A percentile compares a stretch with the other conserved stretches of the same genome.
Conservation (phyloP, 2,113 vertebrate genomes). For the Sander lucioperca region DNA sequence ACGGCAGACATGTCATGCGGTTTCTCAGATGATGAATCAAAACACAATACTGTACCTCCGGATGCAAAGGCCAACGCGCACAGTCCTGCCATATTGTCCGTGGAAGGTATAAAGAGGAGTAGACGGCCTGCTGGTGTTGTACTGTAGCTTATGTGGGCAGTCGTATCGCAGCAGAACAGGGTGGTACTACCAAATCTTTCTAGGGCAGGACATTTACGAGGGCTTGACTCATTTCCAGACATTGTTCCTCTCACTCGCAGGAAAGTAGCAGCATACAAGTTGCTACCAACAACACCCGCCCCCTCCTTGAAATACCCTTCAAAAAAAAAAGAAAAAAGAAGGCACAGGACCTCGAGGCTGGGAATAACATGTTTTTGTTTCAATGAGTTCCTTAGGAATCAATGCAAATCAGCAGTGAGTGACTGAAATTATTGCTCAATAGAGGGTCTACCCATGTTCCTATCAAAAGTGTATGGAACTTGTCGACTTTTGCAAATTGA, state of each 20-base stretch:
- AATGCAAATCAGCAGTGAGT: background rate
- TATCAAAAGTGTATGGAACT: background rate
- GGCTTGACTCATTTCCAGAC: constrained; percentile 81
- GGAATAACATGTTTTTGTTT: background rate
- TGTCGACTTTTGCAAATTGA: background rate
- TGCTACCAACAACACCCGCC: constrained; percentile 43
- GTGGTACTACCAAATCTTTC: constrained; percentile 53
- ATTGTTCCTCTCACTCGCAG: constrained; percentile 77
- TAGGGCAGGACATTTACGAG: constrained; percentile 67
- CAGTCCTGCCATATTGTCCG: constrained; percentile 74
- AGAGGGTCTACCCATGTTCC: background rate
- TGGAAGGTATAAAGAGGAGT: constrained; percentile 24
- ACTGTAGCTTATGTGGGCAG: constrained; percentile 14
- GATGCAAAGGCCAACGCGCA: constrained; percentile 60
- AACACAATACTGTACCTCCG: constrained; percentile 68
- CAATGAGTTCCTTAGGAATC: background rate
- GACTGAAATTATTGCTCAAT: background rate
- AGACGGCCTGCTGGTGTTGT: background rate
- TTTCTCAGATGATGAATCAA: constrained; percentile 14
- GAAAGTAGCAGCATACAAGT: constrained; percentile 64
- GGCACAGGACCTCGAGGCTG: background rate
- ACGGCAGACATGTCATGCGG: background rate
- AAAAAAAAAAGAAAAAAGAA: background rate
- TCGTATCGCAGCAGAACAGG: constrained; percentile 31
- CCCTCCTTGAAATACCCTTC: constrained; percentile 30